Evolutionary conservation across 2,797 vertebrate species (phyloP).

Genomic region (Anguilla megastoma): DNA sequence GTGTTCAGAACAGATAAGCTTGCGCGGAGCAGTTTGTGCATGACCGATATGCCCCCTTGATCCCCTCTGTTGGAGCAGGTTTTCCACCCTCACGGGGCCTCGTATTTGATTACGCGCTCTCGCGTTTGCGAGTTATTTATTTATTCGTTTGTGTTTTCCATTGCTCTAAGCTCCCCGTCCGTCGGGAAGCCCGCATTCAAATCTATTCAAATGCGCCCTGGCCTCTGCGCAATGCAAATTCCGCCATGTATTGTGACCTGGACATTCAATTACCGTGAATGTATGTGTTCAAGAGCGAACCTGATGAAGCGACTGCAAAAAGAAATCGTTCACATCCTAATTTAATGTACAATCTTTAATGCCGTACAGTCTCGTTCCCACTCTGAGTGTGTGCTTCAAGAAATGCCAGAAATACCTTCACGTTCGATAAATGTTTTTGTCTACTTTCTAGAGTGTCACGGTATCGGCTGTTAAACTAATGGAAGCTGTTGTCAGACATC

Average conservation of each 20-base stretch:
- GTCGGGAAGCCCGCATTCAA: slow-evolving; percentile 27
- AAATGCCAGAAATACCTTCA: no score
- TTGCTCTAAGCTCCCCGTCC: neutral
- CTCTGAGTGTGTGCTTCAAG: no score
- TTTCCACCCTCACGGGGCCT: neutral
- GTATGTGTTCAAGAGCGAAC: neutral
- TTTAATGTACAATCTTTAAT: no score
- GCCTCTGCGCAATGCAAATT: neutral
- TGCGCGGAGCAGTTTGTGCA: slow-evolving; percentile 55
- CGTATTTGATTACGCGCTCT: neutral
- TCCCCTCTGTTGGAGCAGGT: slow-evolving; percentile 26
- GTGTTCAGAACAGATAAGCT: slow-evolving; percentile 62
- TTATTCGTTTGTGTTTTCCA: neutral
- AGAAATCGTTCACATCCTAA: no score
- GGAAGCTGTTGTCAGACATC: neutral
- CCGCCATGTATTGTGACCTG: neutral
- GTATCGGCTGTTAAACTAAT: neutral
- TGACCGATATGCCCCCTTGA: slow-evolving; percentile 60
- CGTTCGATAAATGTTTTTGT: neutral
- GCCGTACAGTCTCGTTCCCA: no score
- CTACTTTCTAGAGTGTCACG: neutral
- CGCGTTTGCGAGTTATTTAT: neutral
- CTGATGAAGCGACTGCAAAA: no score
- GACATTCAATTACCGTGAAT: neutral
- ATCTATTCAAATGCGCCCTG: slow-evolving; percentile 25